Base-by-base conservation (phyloP, 2,797 vertebrate species). In the Triplophysa bombifrons region DNA sequence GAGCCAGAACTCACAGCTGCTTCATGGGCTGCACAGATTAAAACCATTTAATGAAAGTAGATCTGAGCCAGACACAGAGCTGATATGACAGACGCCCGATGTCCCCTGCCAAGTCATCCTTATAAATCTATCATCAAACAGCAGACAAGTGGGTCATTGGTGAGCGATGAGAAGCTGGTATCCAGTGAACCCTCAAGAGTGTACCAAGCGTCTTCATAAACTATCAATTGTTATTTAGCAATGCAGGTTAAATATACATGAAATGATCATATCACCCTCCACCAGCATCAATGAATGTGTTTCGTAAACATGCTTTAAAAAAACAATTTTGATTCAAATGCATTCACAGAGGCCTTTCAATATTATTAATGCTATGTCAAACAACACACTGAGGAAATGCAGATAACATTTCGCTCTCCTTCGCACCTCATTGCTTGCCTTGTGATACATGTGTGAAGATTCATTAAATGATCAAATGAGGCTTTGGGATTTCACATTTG, bases 41-140 rank as follows among this genome's bases (percentile, higher is more conserved):
- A 53, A 78, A 58, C 1, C 38, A 46, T 80, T 78, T 74, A 82
- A 81, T 73, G 65, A 84, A 82, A 84, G 30, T 63, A 75, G 70
- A 80, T 48, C 58, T 67, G 76, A 78, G 64, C 67, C 82, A 76
- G 75, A 72, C 70, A 65, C 51, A 80, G 66, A 77, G 55, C 61
- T 72, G 74, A 83, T 77, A 79, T 80, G 80, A 83, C 68, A 80
- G 66, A 80, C 41, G 69, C 48, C 71, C 46, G 58, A 61, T 65
- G 76, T 65, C 76, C 55, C 46, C 27, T 81, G 78, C 65, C 81
- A 84, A 72, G 64, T 80, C 80, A 82, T 79, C 68, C 75, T 64
- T 27, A 83, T 78, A 76, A 83, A 83, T 81, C 78, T 81, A 72
- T 74, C 70, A 78, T 78, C 78, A 83, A 78, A 85, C 46, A 71